These are phyloP conservation scores for Henicopernis longicauda DNA, from an alignment of 2,113 vertebrate genomes.

Conservation along the genomic window DNA sequence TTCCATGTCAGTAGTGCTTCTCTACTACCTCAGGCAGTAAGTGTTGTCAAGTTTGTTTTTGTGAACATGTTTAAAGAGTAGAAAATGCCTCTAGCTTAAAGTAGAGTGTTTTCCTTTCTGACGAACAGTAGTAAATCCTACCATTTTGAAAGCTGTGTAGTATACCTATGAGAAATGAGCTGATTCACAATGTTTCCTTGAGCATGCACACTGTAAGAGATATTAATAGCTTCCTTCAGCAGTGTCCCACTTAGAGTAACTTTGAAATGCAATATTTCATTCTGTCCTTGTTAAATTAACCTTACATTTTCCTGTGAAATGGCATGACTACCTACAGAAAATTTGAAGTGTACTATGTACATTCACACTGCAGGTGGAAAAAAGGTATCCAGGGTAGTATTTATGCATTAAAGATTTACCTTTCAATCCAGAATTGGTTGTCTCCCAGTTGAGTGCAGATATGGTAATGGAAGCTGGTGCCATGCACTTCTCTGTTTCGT, in stretches of 20 bases:
- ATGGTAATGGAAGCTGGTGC: background rate
- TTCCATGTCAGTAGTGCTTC: background rate
- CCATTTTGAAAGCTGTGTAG: background rate
- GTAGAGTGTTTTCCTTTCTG: conserved; percentile 11
- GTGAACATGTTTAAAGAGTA: conserved; percentile 1
- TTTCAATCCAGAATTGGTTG: background rate
- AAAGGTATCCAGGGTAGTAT: background rate
- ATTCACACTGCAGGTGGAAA: background rate
- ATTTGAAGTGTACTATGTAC: background rate
- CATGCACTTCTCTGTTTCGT: background rate
- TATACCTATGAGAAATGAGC: conserved; percentile 7
- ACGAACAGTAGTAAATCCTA: background rate
- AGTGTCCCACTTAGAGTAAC: conserved; percentile 1
- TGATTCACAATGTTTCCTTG: background rate
- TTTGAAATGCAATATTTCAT: conserved; percentile 29
- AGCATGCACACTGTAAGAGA: background rate
- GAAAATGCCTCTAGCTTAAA: background rate
- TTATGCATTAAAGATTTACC: conserved; percentile 54
- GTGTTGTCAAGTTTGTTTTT: background rate
- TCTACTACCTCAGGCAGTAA: background rate
- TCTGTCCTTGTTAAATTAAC: conserved; percentile 42
- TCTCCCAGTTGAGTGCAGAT: background rate
- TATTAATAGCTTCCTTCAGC: conserved; percentile 32
- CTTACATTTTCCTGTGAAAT: conserved; percentile 40
- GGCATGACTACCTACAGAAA: background rate